These are phyloP conservation scores for Athene noctua DNA, from an alignment of 2,113 vertebrate species.

Conservation along the genomic window DNA sequence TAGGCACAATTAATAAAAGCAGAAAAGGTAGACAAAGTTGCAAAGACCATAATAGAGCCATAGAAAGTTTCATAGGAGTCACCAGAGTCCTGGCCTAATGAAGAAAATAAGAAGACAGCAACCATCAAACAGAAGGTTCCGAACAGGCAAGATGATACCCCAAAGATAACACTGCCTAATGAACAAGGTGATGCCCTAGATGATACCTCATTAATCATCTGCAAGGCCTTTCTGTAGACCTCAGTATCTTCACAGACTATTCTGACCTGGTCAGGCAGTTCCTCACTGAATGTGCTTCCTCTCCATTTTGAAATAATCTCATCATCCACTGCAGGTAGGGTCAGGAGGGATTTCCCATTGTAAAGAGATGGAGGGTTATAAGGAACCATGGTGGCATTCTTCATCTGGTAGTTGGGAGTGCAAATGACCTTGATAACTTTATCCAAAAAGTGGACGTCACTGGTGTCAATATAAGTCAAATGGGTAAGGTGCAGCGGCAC, in stretches of 20 bases:
- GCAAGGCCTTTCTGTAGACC: slow-evolving; percentile 43
- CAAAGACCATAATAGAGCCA: rapidly evolving
- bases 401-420: slow-evolving; percentile 23
- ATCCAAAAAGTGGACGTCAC: slow-evolving; percentile 22
- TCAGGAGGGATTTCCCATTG: slow-evolving; percentile 64
- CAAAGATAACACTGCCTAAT: neutral
- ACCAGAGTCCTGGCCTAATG: neutral
- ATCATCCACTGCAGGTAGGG: slow-evolving; percentile 44
- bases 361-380: slow-evolving; percentile 50
- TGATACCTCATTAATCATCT: slow-evolving; percentile 40
- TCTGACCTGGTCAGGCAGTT: slow-evolving; percentile 55
- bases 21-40: rapidly evolving
- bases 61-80: rapidly evolving
- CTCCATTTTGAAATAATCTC: slow-evolving; percentile 36
- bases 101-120: neutral
- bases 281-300: slow-evolving; percentile 56
- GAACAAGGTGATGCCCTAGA: neutral
- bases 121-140: neutral
- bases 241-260: slow-evolving; percentile 49
- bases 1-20: rapidly evolving
- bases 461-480: slow-evolving; percentile 69
- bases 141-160: neutral
- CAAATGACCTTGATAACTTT: slow-evolving; percentile 57
- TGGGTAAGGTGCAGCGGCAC: slow-evolving; percentile 67
- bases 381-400: slow-evolving; percentile 30